These are phyloP conservation scores for Uropsilus gracilis DNA, from an alignment of 2,113 vertebrate species.

Conservation along the genomic window DNA sequence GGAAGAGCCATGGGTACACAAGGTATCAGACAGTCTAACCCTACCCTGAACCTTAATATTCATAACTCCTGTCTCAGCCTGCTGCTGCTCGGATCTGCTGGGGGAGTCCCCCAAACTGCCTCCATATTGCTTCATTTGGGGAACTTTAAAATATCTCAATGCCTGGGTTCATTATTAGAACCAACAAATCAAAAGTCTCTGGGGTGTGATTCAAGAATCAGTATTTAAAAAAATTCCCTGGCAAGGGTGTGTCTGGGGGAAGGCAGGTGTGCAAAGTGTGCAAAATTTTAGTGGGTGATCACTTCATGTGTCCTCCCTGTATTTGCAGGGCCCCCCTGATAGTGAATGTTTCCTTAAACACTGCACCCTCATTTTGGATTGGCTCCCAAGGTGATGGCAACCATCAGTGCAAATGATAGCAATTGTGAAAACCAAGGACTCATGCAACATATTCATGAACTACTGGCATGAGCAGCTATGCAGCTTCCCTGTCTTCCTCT, in stretches of 20 bases:
- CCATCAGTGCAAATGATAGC: background rate
- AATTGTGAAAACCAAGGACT: background rate
- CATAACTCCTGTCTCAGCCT: background rate
- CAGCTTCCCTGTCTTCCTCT: fast-evolving
- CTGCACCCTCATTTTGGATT: background rate
- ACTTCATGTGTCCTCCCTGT: too few relatives aligned
- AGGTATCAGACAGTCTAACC: fast-evolving
- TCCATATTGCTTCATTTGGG: background rate
- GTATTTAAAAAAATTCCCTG: background rate
- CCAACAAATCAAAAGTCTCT: background rate
- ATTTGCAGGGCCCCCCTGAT: background rate
- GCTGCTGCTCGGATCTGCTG: background rate
- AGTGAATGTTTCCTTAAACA: background rate
- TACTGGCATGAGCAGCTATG: background rate
- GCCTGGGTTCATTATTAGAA: background rate
- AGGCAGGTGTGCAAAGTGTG: background rate
- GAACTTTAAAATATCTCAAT: background rate
- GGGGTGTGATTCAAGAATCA: background rate
- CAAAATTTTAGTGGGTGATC: background rate
- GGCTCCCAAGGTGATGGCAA: background rate
- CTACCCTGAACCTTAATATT: background rate
- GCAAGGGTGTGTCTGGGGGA: background rate
- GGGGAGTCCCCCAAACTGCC: background rate
- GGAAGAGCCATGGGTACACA: background rate
- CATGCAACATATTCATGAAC: background rate